Base-by-base conservation (phyloP, 2,888 invertebrate species). In the Bellardia bayeri region DNA sequence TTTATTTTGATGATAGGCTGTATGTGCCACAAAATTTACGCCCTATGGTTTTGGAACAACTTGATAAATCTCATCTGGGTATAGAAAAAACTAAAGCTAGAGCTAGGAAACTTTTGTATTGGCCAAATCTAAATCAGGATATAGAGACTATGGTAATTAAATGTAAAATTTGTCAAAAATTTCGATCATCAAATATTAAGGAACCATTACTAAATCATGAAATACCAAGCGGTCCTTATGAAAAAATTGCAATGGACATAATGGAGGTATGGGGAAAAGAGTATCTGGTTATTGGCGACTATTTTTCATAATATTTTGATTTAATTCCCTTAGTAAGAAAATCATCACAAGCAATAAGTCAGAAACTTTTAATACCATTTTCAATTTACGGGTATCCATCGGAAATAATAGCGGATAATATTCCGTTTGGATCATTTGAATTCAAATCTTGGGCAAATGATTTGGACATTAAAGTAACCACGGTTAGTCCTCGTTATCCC, bases 161-260 rank as follows among this genome's bases (percentile, higher is more conserved):
- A 40, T 89, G 89, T 75, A 61, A 23, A 1, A 42, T 88, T 2
- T 89, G 85, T 54, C 87, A 88, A 78, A 84, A 76, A 51, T 71
- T 58, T 23, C 51, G 87, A 23, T 74, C 64, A 11, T 37, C 82
- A 1, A 89, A 88, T 56, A n/a, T 66, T 6, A 89, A 86, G 69
- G 87, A 89, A 23, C 87, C 86, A 11, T 30, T 88, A n/a, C 45
- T 88, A 40, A 72, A 51, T 30, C 88, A 88, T 69, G 30, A 63
- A 8, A 42, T 87, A 49, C 85, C 88, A 51, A 16, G 11, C 16
- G 23, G 11, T 7, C 86, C 86, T 16, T 93, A 89, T 85, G 63
- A 90, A 56, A 91, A 91, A 81, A 80, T 92, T 45, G 90, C 85
- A 40, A 87, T 90, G 68, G 91, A 92, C 89, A 90, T 92, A 86